Evolutionary conservation across 2,797 vertebrate species (phyloP).

Genomic region (Siniperca obscura): DNA sequence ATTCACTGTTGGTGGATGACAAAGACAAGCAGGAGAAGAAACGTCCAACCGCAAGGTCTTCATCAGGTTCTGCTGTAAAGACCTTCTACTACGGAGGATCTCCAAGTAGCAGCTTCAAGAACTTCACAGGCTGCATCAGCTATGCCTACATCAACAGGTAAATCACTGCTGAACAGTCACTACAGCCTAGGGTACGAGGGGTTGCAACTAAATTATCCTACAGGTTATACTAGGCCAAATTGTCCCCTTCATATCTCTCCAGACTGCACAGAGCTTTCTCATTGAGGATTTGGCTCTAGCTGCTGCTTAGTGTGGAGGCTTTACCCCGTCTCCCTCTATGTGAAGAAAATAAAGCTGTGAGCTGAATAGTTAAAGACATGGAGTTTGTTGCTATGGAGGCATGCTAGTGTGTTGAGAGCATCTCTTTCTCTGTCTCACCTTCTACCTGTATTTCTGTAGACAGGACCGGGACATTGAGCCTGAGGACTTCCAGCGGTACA

Average conservation of each 20-base stretch:
- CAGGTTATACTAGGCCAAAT: not conserved
- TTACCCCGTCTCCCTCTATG: not conserved
- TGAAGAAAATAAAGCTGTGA: conserved; percentile 16
- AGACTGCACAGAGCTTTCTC: not conserved
- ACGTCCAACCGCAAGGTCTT: conserved; percentile 58
- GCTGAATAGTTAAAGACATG: not conserved
- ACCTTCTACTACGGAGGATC: conserved; percentile 95
- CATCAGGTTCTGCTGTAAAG: conserved; percentile 66
- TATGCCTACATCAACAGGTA: conserved; percentile 96
- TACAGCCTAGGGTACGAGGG: not conserved
- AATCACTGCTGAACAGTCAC: not conserved
- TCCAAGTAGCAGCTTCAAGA: conserved; percentile 87
- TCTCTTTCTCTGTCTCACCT: not conserved
- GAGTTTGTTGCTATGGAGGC: conserved; percentile 33
- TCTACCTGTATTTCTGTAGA: conserved; percentile 75
- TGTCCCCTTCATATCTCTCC: not conserved
- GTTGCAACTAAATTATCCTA: not conserved
- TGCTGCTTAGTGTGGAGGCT: not conserved
- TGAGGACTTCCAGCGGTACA: conserved; percentile 95
- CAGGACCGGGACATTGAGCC: conserved; percentile 94
- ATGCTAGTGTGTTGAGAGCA: not conserved
- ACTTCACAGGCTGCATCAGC: conserved; percentile 97
- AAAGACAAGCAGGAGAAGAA: conserved; percentile 87
- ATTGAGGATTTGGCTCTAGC: not conserved
- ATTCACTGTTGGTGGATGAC: conserved; percentile 91